A percentile compares a stretch with the other conserved stretches of the same genome.
These are phyloP conservation scores for Heliconius sara DNA, from an alignment of 2,888 invertebrate genomes.

Conservation along the genomic window DNA sequence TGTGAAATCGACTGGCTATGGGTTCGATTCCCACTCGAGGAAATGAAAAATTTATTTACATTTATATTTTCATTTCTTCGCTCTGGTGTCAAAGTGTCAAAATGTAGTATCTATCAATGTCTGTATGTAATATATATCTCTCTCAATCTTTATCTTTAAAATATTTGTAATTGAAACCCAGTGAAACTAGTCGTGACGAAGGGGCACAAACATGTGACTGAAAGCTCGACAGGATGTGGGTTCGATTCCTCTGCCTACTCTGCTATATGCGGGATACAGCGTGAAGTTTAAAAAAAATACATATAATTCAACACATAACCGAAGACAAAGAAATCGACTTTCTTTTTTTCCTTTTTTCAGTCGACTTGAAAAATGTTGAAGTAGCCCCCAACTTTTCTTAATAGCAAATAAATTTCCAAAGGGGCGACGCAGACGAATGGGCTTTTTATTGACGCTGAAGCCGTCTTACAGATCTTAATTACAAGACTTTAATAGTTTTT, in stretches of 20 bases:
- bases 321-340: not conserved
- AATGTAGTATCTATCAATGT: not conserved
- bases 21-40: too few relatives aligned
- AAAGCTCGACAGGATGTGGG: too few relatives aligned
- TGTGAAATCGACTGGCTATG: too few relatives aligned
- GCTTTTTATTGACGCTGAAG: constrained; percentile 22
- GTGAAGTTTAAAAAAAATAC: not conserved
- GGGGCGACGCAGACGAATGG: constrained; percentile 26
- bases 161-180: too few relatives aligned
- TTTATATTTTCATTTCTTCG: too few relatives aligned
- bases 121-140: too few relatives aligned
- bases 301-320: not conserved
- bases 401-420: constrained; percentile 14
- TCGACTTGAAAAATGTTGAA: constrained; percentile 15
- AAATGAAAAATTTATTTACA: too few relatives aligned
- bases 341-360: not conserved
- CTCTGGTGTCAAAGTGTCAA: not conserved
- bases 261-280: too few relatives aligned
- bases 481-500: constrained; percentile 31
- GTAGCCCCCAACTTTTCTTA: constrained; percentile 17
- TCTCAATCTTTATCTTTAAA: too few relatives aligned
- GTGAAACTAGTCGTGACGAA: too few relatives aligned
- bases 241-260: too few relatives aligned
- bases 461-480: constrained; percentile 29
- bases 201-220: too few relatives aligned